A percentile compares a stretch with the other conserved stretches of the same genome.
Conservation (phyloP, 2,797 vertebrate species). For the Manis javanica region DNA sequence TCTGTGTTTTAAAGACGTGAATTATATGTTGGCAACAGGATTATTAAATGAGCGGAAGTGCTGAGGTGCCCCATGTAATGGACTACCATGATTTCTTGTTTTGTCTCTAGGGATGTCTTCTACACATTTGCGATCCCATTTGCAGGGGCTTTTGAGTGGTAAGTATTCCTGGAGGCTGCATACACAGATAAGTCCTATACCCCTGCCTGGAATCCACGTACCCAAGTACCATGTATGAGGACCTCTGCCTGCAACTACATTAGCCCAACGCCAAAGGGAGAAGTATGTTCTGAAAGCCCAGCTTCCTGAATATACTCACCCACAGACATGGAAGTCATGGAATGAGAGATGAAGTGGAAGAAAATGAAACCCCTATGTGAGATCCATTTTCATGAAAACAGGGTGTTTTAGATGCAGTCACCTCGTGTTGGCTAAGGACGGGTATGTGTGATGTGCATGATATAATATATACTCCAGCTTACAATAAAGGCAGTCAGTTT, state of each 20-base stretch:
- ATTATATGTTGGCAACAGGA: background rate
- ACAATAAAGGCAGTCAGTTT: no score
- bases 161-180: background rate
- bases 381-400: background rate
- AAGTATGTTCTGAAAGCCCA: background rate
- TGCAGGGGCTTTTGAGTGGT: background rate
- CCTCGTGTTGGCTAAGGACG: background rate
- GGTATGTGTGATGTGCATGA: background rate
- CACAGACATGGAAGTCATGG: background rate
- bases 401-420: background rate
- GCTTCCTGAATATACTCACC: background rate
- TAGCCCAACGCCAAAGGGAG: background rate
- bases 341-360: background rate
- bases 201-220: constrained; percentile 4
- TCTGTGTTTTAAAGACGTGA: background rate
- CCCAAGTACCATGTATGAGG: background rate
- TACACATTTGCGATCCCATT: background rate
- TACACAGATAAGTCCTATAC: background rate
- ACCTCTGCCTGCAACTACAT: background rate
- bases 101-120: background rate
- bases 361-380: background rate
- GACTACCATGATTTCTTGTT: background rate
- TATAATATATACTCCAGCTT: background rate
- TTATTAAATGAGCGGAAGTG: background rate
- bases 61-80: background rate